These are phyloP conservation scores for Cebuella pygmaea DNA, from an alignment of 2,797 vertebrate genomes.

Conservation along the genomic window DNA sequence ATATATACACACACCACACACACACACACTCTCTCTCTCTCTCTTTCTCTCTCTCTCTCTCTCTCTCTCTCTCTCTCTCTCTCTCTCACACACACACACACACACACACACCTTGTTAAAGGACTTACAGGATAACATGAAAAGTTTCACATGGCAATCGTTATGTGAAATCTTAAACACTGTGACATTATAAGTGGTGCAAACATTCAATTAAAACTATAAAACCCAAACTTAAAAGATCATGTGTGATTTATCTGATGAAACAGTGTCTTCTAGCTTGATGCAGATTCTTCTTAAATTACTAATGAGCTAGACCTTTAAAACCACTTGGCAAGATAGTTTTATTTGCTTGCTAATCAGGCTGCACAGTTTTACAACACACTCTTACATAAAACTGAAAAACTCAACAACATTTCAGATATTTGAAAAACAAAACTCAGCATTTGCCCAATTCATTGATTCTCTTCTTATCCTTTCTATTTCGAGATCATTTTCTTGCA, in stretches of 20 bases:
- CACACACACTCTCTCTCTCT: neutral
- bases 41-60: no score
- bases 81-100: no score
- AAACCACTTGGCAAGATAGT: constrained; percentile 40
- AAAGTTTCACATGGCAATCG: constrained; percentile 46
- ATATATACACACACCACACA: neutral
- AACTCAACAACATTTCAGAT: neutral
- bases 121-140: neutral
- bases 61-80: no score
- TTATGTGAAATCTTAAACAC: constrained; percentile 73
- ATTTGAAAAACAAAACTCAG: constrained; percentile 26
- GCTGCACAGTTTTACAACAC: constrained; percentile 5
- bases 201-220: constrained; percentile 75
- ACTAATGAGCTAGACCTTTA: constrained; percentile 70
- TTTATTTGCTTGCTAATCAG: constrained; percentile 64
- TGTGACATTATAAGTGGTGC: constrained; percentile 63
- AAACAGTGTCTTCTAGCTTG: constrained; percentile 23
- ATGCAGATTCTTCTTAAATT: constrained; percentile 38
- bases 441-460: neutral
- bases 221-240: constrained; percentile 30
- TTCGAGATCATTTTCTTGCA: neutral
- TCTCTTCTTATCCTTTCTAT: neutral
- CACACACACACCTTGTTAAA: constrained; percentile 50
- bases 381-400: constrained; percentile 35
- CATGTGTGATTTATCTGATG: constrained; percentile 61